A percentile compares a stretch with the other conserved stretches of the same genome.
These are phyloP conservation scores for Brotula barbata DNA, from an alignment of 2,797 vertebrate species.

Conservation along the genomic window DNA sequence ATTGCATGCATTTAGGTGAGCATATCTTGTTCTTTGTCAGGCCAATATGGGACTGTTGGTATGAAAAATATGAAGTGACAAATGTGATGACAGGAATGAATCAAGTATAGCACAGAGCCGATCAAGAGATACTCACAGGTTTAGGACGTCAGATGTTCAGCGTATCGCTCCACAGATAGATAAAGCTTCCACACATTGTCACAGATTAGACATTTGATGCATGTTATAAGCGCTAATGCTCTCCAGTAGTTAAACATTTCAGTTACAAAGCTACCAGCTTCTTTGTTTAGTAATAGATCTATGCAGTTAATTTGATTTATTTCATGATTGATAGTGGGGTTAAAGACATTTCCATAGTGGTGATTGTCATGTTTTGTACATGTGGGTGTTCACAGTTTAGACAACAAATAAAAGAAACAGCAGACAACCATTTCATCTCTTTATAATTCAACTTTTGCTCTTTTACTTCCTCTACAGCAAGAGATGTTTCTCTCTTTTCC, in stretches of 20 bases:
- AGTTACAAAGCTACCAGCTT: conserved; percentile 23
- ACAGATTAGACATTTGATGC: not conserved
- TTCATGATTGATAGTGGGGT: conserved; percentile 78
- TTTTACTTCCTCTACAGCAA: conserved; percentile 44
- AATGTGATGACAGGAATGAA: too few relatives aligned
- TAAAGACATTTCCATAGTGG: conserved; percentile 66
- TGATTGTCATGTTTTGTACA: conserved; percentile 60
- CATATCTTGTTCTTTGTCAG: too few relatives aligned
- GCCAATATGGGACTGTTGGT: too few relatives aligned
- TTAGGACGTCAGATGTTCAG: conserved; percentile 29
- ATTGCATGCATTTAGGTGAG: too few relatives aligned
- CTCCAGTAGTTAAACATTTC: conserved; percentile 19
- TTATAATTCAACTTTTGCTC: conserved; percentile 51
- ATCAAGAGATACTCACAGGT: conserved; percentile 56
- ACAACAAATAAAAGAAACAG: conserved; percentile 48
- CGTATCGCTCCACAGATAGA: conserved; percentile 41
- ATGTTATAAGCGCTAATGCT: conserved; percentile 16
- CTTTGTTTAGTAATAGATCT: conserved; percentile 62
- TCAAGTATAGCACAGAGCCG: too few relatives aligned
- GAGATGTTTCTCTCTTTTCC: conserved; percentile 81
- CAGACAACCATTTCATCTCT: conserved; percentile 70
- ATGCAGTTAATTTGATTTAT: conserved; percentile 83
- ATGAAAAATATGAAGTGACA: too few relatives aligned
- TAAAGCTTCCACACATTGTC: conserved; percentile 25
- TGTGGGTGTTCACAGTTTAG: conserved; percentile 62